A percentile compares a stretch with the other conserved stretches of the same genome.
These are phyloP conservation scores for Ctenodactylus gundi DNA, from an alignment of 2,113 vertebrate genomes.

Conservation along the genomic window DNA sequence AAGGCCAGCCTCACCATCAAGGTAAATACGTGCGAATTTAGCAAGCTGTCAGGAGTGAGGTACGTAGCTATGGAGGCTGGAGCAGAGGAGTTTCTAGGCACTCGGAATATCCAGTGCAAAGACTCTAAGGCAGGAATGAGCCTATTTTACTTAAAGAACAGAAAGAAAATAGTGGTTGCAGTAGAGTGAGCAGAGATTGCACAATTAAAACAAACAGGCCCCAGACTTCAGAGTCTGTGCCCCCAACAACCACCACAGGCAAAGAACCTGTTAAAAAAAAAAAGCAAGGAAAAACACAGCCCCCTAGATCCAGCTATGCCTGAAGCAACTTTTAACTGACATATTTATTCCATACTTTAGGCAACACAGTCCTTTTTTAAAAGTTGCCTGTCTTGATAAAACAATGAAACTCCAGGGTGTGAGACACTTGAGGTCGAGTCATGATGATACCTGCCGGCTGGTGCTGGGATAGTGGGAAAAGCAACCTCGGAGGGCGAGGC, in stretches of 20 bases:
- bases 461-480: not conserved
- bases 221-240: not conserved
- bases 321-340: not conserved
- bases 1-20: not conserved
- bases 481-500: not conserved
- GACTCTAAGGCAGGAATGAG: not conserved
- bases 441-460: not conserved
- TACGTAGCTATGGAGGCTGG: fast-evolving
- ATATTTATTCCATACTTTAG: not conserved
- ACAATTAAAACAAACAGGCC: not conserved
- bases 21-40: not conserved
- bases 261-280: not conserved
- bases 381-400: not conserved
- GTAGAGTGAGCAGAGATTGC: not conserved
- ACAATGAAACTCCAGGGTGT: not conserved
- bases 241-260: not conserved
- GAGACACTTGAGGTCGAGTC: not conserved
- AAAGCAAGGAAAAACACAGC: not conserved
- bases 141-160: not conserved
- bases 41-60: not conserved
- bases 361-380: not conserved
- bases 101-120: not conserved
- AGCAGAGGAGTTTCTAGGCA: not conserved
- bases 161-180: not conserved
- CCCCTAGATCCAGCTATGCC: not conserved